phyloP scores from a whole-genome alignment of 2,888 invertebrate species.

The Cheilosia variabilis region DNA sequence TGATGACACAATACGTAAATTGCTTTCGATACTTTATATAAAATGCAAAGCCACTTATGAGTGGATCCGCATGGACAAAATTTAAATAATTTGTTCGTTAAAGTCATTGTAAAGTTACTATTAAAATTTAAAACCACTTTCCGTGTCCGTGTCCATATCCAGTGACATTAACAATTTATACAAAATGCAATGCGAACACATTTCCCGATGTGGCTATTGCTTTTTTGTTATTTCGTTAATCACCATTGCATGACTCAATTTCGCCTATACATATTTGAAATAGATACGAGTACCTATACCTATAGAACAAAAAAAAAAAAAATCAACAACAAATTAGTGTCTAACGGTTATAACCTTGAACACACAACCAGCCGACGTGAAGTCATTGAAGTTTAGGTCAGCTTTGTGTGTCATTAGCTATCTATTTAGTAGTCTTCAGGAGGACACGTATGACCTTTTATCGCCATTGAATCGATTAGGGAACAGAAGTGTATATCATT shows the following conservation, averaged over 20 bases:
- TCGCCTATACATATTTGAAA: not conserved
- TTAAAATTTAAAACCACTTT: not conserved
- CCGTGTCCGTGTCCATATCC: not conserved
- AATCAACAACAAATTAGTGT: not conserved
- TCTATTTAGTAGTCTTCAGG: not conserved
- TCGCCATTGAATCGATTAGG: conserved; percentile 26
- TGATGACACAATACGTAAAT: not conserved
- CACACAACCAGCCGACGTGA: conserved; percentile 29
- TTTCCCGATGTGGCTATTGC: conserved; percentile 28
- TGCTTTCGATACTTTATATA: not conserved
- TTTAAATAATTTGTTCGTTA: not conserved
- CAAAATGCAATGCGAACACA: conserved; percentile 25
- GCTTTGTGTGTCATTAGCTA: conserved; percentile 41
- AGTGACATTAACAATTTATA: conserved; percentile 31
- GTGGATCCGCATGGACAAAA: not conserved
- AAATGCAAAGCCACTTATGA: not conserved
- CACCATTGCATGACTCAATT: conserved; percentile 57
- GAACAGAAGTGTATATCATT: conserved; percentile 22
- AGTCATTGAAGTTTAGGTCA: conserved; percentile 40
- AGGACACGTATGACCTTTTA: conserved; percentile 16
- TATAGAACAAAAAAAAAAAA: conserved; percentile 38
- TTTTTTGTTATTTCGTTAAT: conserved; percentile 45
- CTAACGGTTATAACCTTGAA: conserved; percentile 56
- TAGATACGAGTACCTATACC: not conserved
- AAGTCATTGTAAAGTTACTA: not conserved